A percentile compares a stretch with the other conserved stretches of the same genome.
phyloP scores from a whole-genome alignment of 2,888 invertebrate species.

The Rhagium mordax region DNA sequence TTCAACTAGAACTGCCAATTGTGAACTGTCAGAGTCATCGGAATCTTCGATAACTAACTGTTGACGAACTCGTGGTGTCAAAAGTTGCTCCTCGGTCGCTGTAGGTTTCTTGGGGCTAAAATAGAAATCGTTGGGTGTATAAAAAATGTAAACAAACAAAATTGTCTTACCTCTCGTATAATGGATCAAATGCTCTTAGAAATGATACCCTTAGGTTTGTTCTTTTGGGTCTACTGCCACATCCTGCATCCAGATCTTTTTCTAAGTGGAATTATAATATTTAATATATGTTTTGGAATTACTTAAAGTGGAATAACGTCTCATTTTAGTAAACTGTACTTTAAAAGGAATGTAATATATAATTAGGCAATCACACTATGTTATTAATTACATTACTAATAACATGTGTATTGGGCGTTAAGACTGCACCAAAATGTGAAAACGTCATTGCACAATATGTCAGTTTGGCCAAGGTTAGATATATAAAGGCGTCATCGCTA shows the following conservation, averaged over 20 bases:
- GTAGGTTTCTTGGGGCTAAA: not conserved
- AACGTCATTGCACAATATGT: conserved; percentile 36
- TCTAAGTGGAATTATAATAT: conserved; percentile 23
- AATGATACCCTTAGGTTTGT: conserved; percentile 14
- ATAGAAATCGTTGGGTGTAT: not conserved
- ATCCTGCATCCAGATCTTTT: not conserved
- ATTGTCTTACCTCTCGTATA: conserved; percentile 22
- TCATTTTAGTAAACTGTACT: conserved; percentile 14
- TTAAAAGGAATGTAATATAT: conserved; percentile 29
- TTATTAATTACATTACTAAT: conserved; percentile 52
- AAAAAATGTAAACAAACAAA: not conserved
- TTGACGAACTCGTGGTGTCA: not conserved
- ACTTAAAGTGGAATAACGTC: conserved; percentile 9
- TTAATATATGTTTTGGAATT: conserved; percentile 24
- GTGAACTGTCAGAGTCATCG: not conserved
- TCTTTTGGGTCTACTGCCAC: conserved; percentile 1
- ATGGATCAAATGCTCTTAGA: conserved; percentile 23
- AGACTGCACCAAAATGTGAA: conserved; percentile 36
- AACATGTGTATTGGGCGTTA: conserved; percentile 46
- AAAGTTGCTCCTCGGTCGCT: not conserved
- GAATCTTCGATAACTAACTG: conserved; percentile 9
- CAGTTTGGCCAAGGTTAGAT: conserved; percentile 16
- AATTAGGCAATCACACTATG: not conserved
- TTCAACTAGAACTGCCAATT: not conserved
- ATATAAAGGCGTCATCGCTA: conserved; percentile 20